phyloP scores from a whole-genome alignment of 2,888 invertebrate species.

The Tenthredo notha region DNA sequence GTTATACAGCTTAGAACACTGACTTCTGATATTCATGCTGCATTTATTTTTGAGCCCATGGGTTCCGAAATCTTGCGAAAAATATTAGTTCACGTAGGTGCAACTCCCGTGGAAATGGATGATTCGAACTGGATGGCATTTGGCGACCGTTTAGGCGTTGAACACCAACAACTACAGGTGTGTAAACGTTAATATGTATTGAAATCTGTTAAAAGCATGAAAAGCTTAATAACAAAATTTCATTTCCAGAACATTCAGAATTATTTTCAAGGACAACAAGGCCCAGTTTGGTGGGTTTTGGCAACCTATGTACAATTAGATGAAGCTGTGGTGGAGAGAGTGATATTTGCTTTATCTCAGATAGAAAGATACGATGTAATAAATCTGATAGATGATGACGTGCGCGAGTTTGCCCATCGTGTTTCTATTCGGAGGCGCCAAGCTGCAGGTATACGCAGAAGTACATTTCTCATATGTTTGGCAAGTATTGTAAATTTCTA shows the following conservation, averaged over 20 bases:
- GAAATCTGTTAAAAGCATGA: neutral
- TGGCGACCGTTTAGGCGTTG: constrained; percentile 68
- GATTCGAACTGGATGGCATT: constrained; percentile 74
- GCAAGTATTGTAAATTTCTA: neutral
- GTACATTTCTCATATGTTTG: neutral
- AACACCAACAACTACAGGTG: constrained; percentile 69
- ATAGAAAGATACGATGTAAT: constrained; percentile 80
- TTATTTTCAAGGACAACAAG: constrained; percentile 78
- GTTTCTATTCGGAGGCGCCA: neutral
- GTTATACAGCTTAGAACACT: constrained; percentile 61
- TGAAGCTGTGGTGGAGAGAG: constrained; percentile 81
- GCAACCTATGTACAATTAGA: constrained; percentile 80
- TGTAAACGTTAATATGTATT: neutral
- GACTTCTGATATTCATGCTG: constrained; percentile 68
- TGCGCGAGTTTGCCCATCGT: constrained; percentile 63
- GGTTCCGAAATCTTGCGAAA: constrained; percentile 65
- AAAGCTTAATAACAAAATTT: neutral
- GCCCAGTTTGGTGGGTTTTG: constrained; percentile 81
- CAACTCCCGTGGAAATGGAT: constrained; percentile 68
- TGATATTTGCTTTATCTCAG: constrained; percentile 79
- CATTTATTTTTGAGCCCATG: constrained; percentile 69
- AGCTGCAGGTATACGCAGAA: neutral
- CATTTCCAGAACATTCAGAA: constrained; percentile 79
- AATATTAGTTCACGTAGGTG: constrained; percentile 70
- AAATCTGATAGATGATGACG: constrained; percentile 78